Base-by-base conservation (phyloP, 2,888 invertebrate species). In the Noctua comes region DNA sequence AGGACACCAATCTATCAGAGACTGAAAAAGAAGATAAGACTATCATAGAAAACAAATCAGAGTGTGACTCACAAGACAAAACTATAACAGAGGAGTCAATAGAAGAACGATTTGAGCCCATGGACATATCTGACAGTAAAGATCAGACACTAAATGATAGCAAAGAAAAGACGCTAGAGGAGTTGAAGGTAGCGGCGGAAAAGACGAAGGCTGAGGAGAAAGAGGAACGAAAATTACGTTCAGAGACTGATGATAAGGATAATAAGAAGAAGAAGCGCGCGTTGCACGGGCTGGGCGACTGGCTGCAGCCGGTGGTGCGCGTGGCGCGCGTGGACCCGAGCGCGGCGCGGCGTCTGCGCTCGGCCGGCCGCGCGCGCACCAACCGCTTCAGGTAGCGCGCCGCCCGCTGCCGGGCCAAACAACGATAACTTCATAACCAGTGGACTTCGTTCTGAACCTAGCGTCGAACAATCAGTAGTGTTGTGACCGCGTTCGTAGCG, bases 241-340 rank as follows among this genome's bases (percentile, higher is more conserved):
- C 94, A 5, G 94, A 93, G 54, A 90, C 89, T n/a, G 95, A 95
- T 5, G 95, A 94, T 8, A 91, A 88, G 54, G 94, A 94, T 78
- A 85, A 85, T 73, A 92, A 89, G 89, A 95, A 91, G 89, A 95
- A 91, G 91, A 94, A 92, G 86, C 93, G 94, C 7, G 91, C 93
- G 40, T 76, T 94, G 84, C 93, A 92, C 57, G 93, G 93, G 18
- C 86, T 95, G 70, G 92, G 93, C 79, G 91, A 91, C 80, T 97
- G 97, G 91, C 96, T 97, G 91, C 98, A 98, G 92, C 98, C 98
- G 0, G 97, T 97, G 80, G 98, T 98, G 87, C 96, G 97, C 21
- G 97, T 98, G 86, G 97, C 97, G 91, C 97, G 98, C 85, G 97
- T 98, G 88, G 97, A 97, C 84, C 90, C 94, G 0, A 85, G 85